Conservation (phyloP, 1,140 invertebrate genomes). For the Bombus soroeensis region DNA sequence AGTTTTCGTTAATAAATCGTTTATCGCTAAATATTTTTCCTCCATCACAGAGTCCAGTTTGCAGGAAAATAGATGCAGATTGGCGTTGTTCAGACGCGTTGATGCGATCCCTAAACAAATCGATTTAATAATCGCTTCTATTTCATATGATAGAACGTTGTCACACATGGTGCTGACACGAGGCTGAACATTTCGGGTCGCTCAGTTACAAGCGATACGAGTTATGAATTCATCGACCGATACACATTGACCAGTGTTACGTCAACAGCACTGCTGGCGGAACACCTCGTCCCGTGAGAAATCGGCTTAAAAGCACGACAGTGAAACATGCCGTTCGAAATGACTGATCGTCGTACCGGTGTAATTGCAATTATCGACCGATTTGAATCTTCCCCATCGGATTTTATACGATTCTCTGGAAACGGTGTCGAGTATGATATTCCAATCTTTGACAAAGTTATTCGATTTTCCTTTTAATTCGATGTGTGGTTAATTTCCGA, state of each 20-base stretch:
- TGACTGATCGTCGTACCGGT: not conserved
- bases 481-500: too few relatives aligned
- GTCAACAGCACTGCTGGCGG: slow-evolving; percentile 14
- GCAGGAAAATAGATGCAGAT: slow-evolving; percentile 13
- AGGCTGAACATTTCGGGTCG: not conserved
- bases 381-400: not conserved
- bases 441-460: not conserved
- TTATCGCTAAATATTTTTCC: not conserved
- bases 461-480: too few relatives aligned
- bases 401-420: not conserved
- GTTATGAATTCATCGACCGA: slow-evolving; percentile 45
- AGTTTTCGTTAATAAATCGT: not conserved
- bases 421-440: too few relatives aligned
- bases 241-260: slow-evolving; percentile 25
- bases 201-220: slow-evolving; percentile 12
- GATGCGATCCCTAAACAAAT: slow-evolving; percentile 18
- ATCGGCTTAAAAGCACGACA: slow-evolving; percentile 43
- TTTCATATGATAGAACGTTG: slow-evolving; percentile 44
- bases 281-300: slow-evolving; percentile 36
- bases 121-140: slow-evolving; percentile 34
- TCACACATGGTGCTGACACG: slow-evolving; percentile 34
- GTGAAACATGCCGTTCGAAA: not conserved
- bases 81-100: not conserved
- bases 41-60: not conserved
- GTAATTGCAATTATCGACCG: slow-evolving; percentile 12